Evolutionary conservation across 2,888 invertebrate species (phyloP).

Genomic region (Seira musarum): DNA sequence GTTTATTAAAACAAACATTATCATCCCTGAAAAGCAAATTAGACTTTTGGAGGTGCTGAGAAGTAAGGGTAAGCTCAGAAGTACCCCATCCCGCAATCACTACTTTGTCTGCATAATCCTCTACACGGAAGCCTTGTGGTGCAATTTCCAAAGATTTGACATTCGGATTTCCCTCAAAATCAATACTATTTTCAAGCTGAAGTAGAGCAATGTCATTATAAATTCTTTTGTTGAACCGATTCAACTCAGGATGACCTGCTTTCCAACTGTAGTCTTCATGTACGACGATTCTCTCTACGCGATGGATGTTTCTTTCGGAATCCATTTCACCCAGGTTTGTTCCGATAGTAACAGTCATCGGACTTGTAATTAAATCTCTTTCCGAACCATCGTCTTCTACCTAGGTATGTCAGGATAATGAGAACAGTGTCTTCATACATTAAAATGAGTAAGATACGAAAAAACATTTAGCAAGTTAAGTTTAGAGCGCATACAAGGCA

Average conservation of each 20-base stretch:
- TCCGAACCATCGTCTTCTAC: too few species aligned
- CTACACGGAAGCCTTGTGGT: neutral
- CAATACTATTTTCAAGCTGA: neutral
- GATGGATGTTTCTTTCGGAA: neutral
- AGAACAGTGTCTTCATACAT: too few species aligned
- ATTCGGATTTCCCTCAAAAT: neutral
- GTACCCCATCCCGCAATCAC: conserved; percentile 23
- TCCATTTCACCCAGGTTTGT: neutral
- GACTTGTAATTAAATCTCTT: neutral
- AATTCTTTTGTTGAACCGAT: neutral
- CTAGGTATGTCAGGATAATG: too few species aligned
- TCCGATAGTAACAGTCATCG: neutral
- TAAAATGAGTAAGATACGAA: too few species aligned
- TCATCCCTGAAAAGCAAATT: conserved; percentile 15
- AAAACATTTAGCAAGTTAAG: too few species aligned
- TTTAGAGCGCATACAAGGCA: too few species aligned
- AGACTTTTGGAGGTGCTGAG: conserved; percentile 22
- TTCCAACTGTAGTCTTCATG: neutral
- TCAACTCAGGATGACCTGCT: neutral
- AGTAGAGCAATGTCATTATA: conserved; percentile 22
- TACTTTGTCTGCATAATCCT: neutral
- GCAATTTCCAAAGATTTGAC: conserved; percentile 20
- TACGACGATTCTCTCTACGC: neutral
- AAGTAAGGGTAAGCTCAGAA: neutral
- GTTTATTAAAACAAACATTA: conserved; percentile 12